A percentile compares a stretch with the other conserved stretches of the same genome.
Evolutionary conservation across 2,797 vertebrate species (phyloP).

Genomic region (Clarias fuscus): DNA sequence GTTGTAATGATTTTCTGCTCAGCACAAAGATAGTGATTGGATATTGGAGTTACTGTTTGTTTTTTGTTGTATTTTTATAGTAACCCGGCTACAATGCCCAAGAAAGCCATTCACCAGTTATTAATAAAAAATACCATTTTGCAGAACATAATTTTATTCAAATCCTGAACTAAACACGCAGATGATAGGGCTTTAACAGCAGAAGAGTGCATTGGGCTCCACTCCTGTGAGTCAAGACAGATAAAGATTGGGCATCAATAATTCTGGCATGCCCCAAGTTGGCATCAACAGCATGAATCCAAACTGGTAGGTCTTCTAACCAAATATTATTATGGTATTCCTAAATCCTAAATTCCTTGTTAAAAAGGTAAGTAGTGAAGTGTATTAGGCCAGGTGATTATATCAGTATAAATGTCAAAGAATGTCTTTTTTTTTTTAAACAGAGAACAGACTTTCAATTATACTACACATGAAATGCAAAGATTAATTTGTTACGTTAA

Average conservation of each 20-base stretch:
- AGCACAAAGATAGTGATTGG: background rate
- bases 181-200: background rate
- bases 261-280: background rate
- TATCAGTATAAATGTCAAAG: background rate
- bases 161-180: background rate
- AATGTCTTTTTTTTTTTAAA: background rate
- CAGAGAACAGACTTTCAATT: background rate
- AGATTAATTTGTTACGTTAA: background rate
- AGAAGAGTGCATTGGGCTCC: background rate
- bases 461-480: background rate
- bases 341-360: background rate
- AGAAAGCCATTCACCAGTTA: background rate
- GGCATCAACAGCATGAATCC: background rate
- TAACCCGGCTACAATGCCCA: background rate
- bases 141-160: background rate
- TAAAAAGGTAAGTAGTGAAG: background rate
- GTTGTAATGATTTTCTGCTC: background rate
- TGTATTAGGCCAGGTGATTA: background rate
- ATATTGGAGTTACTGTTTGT: background rate
- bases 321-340: background rate
- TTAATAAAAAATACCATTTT: background rate
- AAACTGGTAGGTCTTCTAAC: background rate
- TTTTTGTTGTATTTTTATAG: background rate
- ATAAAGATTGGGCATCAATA: too few relatives aligned
- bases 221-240: background rate